Percentiles rank a stretch among this genome's conserved stretches.
These are phyloP conservation scores for Drosophila suzukii DNA, from an alignment of 1,140 invertebrate genomes.

Conservation along the genomic window DNA sequence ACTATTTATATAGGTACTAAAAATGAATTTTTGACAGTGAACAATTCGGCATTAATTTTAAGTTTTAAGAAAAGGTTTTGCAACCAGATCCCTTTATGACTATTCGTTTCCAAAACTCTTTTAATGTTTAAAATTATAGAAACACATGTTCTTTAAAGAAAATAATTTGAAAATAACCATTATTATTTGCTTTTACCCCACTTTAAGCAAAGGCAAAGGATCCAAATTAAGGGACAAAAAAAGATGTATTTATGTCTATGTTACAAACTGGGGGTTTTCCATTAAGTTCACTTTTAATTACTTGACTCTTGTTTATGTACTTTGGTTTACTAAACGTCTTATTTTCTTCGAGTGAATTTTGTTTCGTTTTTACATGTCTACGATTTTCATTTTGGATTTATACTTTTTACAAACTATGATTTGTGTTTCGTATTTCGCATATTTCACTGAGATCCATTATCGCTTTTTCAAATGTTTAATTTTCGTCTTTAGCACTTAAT, in stretches of 20 bases:
- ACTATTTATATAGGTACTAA: not conserved
- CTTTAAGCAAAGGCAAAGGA: conserved; percentile 6
- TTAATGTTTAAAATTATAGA: too few species aligned
- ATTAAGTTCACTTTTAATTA: conserved; percentile 21
- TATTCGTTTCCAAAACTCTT: not conserved
- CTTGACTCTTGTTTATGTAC: conserved; percentile 26
- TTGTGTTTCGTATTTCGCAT: conserved; percentile 64
- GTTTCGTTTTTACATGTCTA: conserved; percentile 67
- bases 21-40: not conserved
- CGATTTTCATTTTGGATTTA: conserved; percentile 16
- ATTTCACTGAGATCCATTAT: conserved; percentile 36
- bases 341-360: not conserved
- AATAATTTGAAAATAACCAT: not conserved
- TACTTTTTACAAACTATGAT: conserved; percentile 69
- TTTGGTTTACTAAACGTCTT: conserved; percentile 3
- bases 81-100: not conserved
- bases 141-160: not conserved
- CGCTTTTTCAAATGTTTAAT: conserved; percentile 15
- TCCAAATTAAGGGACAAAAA: conserved; percentile 2
- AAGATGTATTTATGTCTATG: conserved; percentile 6
- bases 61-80: not conserved
- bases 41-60: not conserved
- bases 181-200: not conserved
- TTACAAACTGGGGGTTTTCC: conserved; percentile 26
- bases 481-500: conserved; percentile 1